Conservation (phyloP, 2,888 invertebrate genomes). For the Cataglyphis albicans region DNA sequence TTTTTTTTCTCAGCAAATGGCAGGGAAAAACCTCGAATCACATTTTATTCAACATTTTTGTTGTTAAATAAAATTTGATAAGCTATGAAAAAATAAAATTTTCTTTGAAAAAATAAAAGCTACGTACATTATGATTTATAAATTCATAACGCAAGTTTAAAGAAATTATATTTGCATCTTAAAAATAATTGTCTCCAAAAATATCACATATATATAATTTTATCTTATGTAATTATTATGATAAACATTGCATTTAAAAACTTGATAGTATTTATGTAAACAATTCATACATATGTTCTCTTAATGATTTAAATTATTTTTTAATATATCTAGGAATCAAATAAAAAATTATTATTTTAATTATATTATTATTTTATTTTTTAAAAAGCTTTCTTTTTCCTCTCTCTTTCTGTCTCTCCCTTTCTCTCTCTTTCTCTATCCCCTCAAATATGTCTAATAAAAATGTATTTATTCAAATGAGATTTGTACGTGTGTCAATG, state of each 20-base stretch:
- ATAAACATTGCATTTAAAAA: neutral
- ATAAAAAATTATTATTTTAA: no score
- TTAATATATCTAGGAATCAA: neutral
- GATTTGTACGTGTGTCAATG: neutral
- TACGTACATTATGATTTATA: neutral
- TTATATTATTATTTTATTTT: neutral
- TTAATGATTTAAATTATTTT: slow-evolving; percentile 1
- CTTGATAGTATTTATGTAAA: neutral
- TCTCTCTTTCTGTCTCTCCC: neutral
- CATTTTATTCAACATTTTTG: neutral
- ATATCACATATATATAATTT: neutral
- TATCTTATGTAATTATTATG: neutral
- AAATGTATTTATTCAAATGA: neutral
- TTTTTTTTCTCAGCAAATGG: neutral
- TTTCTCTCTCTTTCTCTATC: neutral
- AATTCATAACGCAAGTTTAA: neutral
- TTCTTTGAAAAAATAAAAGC: neutral
- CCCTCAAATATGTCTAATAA: neutral
- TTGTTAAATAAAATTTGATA: neutral
- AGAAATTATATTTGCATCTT: neutral
- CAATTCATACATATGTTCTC: neutral
- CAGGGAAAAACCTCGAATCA: neutral
- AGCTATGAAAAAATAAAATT: neutral
- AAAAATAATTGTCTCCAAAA: neutral
- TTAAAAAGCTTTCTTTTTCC: neutral